phyloP scores from a whole-genome alignment of 2,888 invertebrate species.

The Zygothrica quintamaculata region DNA sequence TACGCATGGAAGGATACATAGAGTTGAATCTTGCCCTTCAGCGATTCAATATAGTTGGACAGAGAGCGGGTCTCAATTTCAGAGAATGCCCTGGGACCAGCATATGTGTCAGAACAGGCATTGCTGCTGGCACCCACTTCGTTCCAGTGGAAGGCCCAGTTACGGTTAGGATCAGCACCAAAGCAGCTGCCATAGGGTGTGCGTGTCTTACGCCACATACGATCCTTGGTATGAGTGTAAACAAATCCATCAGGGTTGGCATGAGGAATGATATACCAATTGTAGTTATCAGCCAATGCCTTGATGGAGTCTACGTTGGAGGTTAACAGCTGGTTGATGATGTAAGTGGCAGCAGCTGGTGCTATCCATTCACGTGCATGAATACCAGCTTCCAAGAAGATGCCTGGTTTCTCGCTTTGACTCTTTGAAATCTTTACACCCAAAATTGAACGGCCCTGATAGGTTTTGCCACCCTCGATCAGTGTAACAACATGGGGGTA shows the following conservation, averaged over 20 bases:
- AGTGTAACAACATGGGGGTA: slow-evolving; percentile 85
- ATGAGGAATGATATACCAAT: slow-evolving; percentile 91
- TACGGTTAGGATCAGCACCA: slow-evolving; percentile 88
- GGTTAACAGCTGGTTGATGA: slow-evolving; percentile 87
- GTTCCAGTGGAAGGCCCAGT: slow-evolving; percentile 88
- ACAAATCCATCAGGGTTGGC: slow-evolving; percentile 92
- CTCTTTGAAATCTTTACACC: slow-evolving; percentile 86
- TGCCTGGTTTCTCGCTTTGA: slow-evolving; percentile 85
- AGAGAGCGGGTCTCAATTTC: slow-evolving; percentile 86
- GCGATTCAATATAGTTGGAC: slow-evolving; percentile 86
- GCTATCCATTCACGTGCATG: slow-evolving; percentile 92
- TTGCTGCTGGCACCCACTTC: slow-evolving; percentile 85
- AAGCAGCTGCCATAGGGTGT: slow-evolving; percentile 84
- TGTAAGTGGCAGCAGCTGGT: slow-evolving; percentile 87
- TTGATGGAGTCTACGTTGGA: slow-evolving; percentile 85
- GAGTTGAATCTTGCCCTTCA: slow-evolving; percentile 86
- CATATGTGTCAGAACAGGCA: slow-evolving; percentile 84
- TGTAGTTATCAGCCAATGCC: slow-evolving; percentile 86
- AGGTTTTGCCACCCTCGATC: slow-evolving; percentile 86
- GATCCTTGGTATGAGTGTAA: slow-evolving; percentile 87
- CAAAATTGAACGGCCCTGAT: slow-evolving; percentile 87
- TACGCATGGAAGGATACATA: slow-evolving; percentile 92
- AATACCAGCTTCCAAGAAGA: slow-evolving; percentile 88
- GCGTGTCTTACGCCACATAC: slow-evolving; percentile 89
- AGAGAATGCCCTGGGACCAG: slow-evolving; percentile 86